A percentile compares a stretch with the other conserved stretches of the same genome.
phyloP scores from a whole-genome alignment of 1,140 invertebrate species.

The Nilaparvata lugens region DNA sequence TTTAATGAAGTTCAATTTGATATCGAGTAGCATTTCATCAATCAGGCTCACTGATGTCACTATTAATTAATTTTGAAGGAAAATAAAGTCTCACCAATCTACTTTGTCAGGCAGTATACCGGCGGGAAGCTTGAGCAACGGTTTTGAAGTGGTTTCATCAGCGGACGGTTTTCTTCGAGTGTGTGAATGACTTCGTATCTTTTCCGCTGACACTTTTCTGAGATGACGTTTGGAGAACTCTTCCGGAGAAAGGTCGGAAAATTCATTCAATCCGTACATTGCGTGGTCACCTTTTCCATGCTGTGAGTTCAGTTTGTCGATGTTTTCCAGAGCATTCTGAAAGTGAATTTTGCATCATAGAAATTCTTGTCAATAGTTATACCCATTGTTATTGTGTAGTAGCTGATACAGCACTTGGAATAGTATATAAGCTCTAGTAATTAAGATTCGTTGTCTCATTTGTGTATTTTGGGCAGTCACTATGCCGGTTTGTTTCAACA shows the following conservation, averaged over 20 bases:
- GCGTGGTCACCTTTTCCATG: slow-evolving; percentile 45
- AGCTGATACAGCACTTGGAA: too few species aligned
- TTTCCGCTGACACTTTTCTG: slow-evolving; percentile 26
- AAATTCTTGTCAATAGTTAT: too few species aligned
- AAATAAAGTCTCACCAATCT: slow-evolving; percentile 26
- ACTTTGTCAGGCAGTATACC: slow-evolving; percentile 26
- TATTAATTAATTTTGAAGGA: not conserved
- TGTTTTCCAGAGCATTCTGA: slow-evolving; percentile 49
- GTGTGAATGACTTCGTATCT: slow-evolving; percentile 17
- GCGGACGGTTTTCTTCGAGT: slow-evolving; percentile 22
- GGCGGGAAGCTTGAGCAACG: slow-evolving; percentile 9
- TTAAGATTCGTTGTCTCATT: too few species aligned
- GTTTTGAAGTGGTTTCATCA: slow-evolving; percentile 21
- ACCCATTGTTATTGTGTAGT: too few species aligned
- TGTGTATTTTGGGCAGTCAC: too few species aligned
- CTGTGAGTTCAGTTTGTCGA: slow-evolving; percentile 49
- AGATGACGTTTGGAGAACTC: slow-evolving; percentile 54
- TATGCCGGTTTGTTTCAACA: too few species aligned
- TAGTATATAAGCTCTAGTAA: too few species aligned
- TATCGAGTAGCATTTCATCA: too few species aligned
- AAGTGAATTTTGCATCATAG: slow-evolving; percentile 16
- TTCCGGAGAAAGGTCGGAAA: slow-evolving; percentile 60
- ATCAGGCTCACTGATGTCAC: too few species aligned
- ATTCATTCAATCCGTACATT: slow-evolving; percentile 59
- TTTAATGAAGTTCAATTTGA: too few species aligned